phyloP scores from a whole-genome alignment of 64 coral and sea anemone genomes.

The Stichodactyla mertensii region DNA sequence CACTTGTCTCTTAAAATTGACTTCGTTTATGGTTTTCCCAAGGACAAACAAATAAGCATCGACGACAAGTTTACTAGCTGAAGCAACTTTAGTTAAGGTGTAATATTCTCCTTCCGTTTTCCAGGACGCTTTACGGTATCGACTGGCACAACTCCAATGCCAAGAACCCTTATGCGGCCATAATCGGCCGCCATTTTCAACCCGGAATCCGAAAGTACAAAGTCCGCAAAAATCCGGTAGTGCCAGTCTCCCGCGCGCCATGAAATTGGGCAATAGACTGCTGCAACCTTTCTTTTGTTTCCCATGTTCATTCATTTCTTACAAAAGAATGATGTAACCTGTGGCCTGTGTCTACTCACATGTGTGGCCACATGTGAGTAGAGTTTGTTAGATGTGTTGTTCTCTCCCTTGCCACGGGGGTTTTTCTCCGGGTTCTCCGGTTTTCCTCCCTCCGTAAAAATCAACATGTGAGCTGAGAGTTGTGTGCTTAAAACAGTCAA shows the following conservation, averaged over 20 bases:
- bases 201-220: neutral
- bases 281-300: too few relatives aligned
- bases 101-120: slow-evolving; percentile 48
- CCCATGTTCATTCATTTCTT: too few relatives aligned
- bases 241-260: slow-evolving; percentile 23
- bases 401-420: too few relatives aligned
- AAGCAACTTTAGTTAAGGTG: slow-evolving; percentile 45
- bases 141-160: neutral
- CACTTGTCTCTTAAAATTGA: slow-evolving; percentile 34
- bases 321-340: too few relatives aligned
- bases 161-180: too few relatives aligned
- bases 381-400: too few relatives aligned
- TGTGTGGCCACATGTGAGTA: too few relatives aligned
- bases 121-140: slow-evolving; percentile 49
- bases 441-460: too few relatives aligned
- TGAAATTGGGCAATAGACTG: slow-evolving; percentile 7
- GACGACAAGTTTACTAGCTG: neutral
- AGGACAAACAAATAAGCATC: slow-evolving; percentile 26
- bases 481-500: too few relatives aligned
- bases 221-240: slow-evolving; percentile 56
- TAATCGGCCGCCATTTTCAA: neutral
- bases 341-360: too few relatives aligned
- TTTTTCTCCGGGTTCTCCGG: too few relatives aligned
- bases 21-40: slow-evolving; percentile 5
- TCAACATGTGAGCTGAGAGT: too few relatives aligned